These are phyloP conservation scores for Cryptophagus acutangulus DNA, from an alignment of 2,888 invertebrate genomes.

Conservation along the genomic window DNA sequence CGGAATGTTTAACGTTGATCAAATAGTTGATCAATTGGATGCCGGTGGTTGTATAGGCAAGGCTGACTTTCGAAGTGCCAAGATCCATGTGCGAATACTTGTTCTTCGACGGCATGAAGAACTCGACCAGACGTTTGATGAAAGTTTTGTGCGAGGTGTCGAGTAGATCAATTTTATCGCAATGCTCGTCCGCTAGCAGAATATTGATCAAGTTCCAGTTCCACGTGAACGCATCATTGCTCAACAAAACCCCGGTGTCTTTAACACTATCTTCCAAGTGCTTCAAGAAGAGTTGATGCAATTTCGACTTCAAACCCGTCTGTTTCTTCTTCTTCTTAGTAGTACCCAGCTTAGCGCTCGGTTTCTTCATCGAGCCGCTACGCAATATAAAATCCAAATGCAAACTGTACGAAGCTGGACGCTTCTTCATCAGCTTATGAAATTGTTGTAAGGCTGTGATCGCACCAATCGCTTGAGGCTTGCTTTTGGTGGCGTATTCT, in stretches of 20 bases:
- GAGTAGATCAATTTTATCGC: conserved; percentile 50
- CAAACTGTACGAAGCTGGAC: conserved; percentile 76
- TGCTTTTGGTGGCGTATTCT: conserved; percentile 71
- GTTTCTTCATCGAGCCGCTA: conserved; percentile 41
- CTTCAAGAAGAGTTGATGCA: conserved; percentile 43
- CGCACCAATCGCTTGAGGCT: conserved; percentile 76
- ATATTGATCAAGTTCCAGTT: conserved; percentile 89
- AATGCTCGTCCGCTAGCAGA: conserved; percentile 70
- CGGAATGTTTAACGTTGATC: conserved; percentile 41
- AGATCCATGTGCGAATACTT: conserved; percentile 82
- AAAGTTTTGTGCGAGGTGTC: conserved; percentile 64
- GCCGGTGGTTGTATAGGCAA: conserved; percentile 62
- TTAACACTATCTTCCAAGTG: conserved; percentile 60
- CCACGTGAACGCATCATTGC: conserved; percentile 80
- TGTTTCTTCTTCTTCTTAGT: conserved; percentile 27
- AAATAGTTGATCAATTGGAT: conserved; percentile 73
- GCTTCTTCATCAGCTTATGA: conserved; percentile 71
- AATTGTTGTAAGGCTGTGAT: conserved; percentile 74
- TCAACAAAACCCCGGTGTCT: conserved; percentile 75
- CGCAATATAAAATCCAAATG: conserved; percentile 75
- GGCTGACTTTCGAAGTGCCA: conserved; percentile 53
- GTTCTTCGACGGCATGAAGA: conserved; percentile 82
- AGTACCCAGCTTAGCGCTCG: conserved; percentile 36
- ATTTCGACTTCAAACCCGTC: conserved; percentile 37
- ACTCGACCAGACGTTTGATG: conserved; percentile 72